Conservation (phyloP, 2,888 invertebrate genomes). For the Nasonovia ribisnigri region DNA sequence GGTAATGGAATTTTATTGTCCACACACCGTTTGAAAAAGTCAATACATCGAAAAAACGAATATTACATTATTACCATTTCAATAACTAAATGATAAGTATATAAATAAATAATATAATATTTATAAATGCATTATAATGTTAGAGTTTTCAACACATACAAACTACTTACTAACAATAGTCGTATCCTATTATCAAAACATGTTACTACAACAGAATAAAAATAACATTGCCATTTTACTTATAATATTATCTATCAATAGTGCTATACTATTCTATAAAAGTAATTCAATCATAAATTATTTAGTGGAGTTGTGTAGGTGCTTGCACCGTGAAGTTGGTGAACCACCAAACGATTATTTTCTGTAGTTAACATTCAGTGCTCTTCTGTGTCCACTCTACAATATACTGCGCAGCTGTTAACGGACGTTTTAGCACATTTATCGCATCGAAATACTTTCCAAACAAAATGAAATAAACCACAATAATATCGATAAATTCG, state of each 20-base stretch:
- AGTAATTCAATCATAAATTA: no score
- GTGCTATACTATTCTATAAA: no score
- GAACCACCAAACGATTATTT: background rate
- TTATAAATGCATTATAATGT: no score
- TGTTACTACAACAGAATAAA: no score
- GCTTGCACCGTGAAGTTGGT: no score
- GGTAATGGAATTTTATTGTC: conserved; percentile 14
- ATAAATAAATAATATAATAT: background rate
- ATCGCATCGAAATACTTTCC: background rate
- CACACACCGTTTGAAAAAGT: background rate
- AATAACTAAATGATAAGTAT: background rate
- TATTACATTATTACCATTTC: background rate
- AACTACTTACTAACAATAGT: no score
- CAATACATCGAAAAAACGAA: background rate
- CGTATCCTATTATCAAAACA: no score
- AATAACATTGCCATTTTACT: no score
- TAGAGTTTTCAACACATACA: no score
- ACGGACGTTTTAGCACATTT: background rate
- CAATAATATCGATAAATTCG: background rate
- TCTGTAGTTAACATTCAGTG: background rate
- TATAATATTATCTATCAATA: no score
- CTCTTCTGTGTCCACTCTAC: background rate
- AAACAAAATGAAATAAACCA: background rate
- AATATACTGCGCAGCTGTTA: background rate
- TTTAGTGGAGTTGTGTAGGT: no score